These are phyloP conservation scores for Hipparchia semele DNA, from an alignment of 2,888 invertebrate species.

Conservation along the genomic window DNA sequence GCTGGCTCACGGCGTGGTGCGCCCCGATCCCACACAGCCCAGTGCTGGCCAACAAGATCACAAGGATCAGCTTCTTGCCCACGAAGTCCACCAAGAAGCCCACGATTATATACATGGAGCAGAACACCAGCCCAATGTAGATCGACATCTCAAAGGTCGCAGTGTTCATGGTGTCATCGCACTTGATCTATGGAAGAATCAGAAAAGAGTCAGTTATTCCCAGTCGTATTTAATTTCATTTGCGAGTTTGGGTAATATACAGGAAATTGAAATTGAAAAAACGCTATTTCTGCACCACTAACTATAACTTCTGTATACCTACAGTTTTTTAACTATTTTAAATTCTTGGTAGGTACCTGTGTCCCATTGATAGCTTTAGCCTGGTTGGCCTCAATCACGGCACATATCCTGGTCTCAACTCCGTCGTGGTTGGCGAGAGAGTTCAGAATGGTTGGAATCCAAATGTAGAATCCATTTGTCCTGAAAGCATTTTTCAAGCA, in stretches of 20 bases:
- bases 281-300: no score
- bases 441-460: constrained; percentile 84
- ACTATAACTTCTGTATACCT: no score
- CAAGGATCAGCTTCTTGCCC: constrained; percentile 82
- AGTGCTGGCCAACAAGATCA: constrained; percentile 74
- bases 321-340: no score
- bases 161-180: constrained; percentile 82
- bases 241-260: no score
- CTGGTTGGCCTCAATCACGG: constrained; percentile 62
- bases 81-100: constrained; percentile 82
- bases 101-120: constrained; percentile 85
- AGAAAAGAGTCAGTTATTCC: no score
- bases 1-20: constrained; percentile 83
- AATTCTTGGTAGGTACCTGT: neutral
- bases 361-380: constrained; percentile 60
- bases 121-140: constrained; percentile 85
- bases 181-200: constrained; percentile 54
- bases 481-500: no score
- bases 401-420: constrained; percentile 66
- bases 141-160: constrained; percentile 86
- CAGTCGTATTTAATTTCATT: no score
- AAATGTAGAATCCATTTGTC: constrained; percentile 82
- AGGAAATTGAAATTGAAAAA: no score
- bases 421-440: constrained; percentile 72
- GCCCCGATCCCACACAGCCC: constrained; percentile 83